phyloP scores from a whole-genome alignment of 2,888 invertebrate genomes.

The Coelopa pilipes region DNA sequence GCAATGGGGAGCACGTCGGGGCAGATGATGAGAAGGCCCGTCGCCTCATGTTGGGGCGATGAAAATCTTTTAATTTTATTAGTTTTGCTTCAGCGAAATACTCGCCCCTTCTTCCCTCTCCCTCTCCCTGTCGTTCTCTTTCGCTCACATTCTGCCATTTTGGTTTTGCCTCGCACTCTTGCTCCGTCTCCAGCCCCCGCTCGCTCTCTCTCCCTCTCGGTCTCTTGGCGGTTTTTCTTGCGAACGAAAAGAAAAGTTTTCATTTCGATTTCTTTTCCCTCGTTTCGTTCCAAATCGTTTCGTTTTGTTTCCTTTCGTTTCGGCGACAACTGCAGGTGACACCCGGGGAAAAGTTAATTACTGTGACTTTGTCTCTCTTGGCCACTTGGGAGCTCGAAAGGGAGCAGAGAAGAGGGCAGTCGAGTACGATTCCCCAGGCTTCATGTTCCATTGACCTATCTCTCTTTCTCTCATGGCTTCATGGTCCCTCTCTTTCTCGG shows the following conservation, averaged over 20 bases:
- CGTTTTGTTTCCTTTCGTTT: constrained; percentile 16
- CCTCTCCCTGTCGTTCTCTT: not conserved
- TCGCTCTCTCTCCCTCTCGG: not conserved
- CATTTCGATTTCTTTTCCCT: not conserved
- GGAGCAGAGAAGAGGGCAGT: no score
- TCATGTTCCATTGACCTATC: no score
- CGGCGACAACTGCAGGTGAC: not conserved
- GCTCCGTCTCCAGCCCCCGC: not conserved
- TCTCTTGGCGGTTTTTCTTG: not conserved
- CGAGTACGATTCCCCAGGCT: no score
- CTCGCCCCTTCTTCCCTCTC: not conserved
- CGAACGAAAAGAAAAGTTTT: not conserved
- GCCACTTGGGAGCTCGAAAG: no score
- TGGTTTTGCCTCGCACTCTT: not conserved
- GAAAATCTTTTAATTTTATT: constrained; percentile 24
- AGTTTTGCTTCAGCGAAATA: constrained; percentile 5
- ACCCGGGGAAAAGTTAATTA: no score
- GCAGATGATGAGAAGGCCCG: no score
- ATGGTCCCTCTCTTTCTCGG: no score
- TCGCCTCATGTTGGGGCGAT: not conserved
- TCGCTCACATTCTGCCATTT: not conserved
- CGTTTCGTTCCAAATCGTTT: not conserved
- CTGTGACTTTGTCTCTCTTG: no score
- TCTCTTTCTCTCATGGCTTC: no score
- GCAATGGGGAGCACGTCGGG: no score